Evolutionary conservation across 64 coral and sea anemone species (phyloP).

Genomic region (Trachythela sp.): DNA sequence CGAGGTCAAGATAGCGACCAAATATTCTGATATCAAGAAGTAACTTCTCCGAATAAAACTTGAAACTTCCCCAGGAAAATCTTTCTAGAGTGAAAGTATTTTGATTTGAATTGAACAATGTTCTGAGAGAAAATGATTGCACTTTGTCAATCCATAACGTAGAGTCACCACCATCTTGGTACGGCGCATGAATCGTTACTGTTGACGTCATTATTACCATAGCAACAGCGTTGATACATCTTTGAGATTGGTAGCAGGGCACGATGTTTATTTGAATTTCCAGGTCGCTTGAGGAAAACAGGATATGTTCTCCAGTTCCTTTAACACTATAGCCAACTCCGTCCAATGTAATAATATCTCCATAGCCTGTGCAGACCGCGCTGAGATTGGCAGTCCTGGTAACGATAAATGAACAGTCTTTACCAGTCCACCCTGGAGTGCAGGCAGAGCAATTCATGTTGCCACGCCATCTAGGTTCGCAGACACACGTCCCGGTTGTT

Average conservation of each 20-base stretch:
- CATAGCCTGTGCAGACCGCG: constrained; percentile 60
- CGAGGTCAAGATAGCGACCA: constrained; percentile 78
- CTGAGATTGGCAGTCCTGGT: constrained; percentile 11
- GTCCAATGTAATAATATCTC: constrained; percentile 57
- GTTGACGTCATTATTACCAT: constrained; percentile 46
- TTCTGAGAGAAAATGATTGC: constrained; percentile 22
- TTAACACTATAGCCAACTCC: constrained; percentile 59
- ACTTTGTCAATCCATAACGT: constrained; percentile 49
- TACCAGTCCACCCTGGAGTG: constrained; percentile 65
- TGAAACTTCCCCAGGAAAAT: constrained; percentile 48
- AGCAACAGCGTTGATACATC: constrained; percentile 75
- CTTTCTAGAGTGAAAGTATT: constrained; percentile 55
- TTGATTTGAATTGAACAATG: constrained; percentile 50
- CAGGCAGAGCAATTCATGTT: constrained; percentile 62
- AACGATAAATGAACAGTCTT: constrained; percentile 65
- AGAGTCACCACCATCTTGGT: constrained; percentile 42
- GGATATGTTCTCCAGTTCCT: constrained; percentile 72
- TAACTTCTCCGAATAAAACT: constrained; percentile 40
- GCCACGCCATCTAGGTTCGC: constrained; percentile 52
- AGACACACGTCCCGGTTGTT: constrained; percentile 76
- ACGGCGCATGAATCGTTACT: constrained; percentile 63
- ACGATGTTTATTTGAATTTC: constrained; percentile 78
- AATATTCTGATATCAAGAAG: constrained; percentile 61
- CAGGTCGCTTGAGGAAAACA: constrained; percentile 35
- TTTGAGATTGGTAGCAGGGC: constrained; percentile 63